Percentiles rank a stretch among this genome's conserved stretches.
Evolutionary conservation across 2,888 invertebrate species (phyloP).

Genomic region (Stictocephala bisonia): DNA sequence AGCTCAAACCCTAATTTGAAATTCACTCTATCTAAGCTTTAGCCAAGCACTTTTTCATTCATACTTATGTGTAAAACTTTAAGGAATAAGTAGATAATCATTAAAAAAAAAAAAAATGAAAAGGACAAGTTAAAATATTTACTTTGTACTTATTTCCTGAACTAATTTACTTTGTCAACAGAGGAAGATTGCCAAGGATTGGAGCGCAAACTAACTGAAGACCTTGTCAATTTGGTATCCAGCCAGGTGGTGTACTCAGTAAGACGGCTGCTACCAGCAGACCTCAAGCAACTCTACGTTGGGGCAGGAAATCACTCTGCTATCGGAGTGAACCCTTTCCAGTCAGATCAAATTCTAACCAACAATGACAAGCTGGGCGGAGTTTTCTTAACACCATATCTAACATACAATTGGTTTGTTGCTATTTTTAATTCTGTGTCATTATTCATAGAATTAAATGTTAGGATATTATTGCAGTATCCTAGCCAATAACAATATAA

Average conservation of each 20-base stretch:
- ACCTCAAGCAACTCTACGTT: constrained; percentile 79
- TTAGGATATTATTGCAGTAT: not conserved
- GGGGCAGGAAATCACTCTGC: constrained; percentile 62
- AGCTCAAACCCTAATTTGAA: too few species aligned
- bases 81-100: too few species aligned
- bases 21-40: too few species aligned
- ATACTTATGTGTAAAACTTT: too few species aligned
- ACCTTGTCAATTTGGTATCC: constrained; percentile 80
- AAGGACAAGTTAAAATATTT: not conserved
- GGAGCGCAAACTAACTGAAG: constrained; percentile 72
- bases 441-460: not conserved
- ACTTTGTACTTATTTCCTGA: not conserved
- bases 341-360: constrained; percentile 70
- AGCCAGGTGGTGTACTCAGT: constrained; percentile 82
- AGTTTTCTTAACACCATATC: constrained; percentile 80
- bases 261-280: constrained; percentile 85
- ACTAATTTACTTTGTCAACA: too few species aligned
- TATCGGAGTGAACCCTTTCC: constrained; percentile 76
- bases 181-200: constrained; percentile 52
- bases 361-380: constrained; percentile 84
- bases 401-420: constrained; percentile 81
- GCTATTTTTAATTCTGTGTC: not conserved
- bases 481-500: too few species aligned
- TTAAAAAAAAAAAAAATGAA: not conserved
- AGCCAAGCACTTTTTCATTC: too few species aligned